Evolutionary conservation across 2,113 vertebrate genomes (phyloP), one percentile per base, ranked within the genome.

Genomic region (Scartelaos histophorus): DNA sequence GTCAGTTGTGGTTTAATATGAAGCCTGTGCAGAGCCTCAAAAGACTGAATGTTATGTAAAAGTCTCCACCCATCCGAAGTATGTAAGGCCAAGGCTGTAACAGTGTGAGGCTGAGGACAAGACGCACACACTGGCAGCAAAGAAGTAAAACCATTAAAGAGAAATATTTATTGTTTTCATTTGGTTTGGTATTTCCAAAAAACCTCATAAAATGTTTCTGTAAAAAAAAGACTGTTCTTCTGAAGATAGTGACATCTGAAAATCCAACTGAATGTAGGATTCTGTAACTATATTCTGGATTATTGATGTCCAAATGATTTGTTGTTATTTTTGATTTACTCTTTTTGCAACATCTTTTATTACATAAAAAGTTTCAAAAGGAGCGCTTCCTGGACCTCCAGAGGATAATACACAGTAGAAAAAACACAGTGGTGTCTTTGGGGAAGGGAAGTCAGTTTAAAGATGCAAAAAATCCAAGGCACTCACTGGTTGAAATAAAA

Each of bases 121-220:
- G 69, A 79, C 68, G 73, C 51, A 74, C 53, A 66, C 51, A 54
- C 19, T 66, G 7, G 65, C 70, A 77, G 77, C 58, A 76, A 83
- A 87, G 72, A 80, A 77, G 69, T 43, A 57, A 79, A 78, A 72
- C 43, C 58, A 61, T 81, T 64, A 77, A 79, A 79, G 75, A 75
- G 78, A 82, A 87, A 85, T 78, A 80, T 84, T 80, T 73, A 78
- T 84, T 82, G 70, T 81, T 74, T 81, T 78, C 29, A 74, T 73
- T 82, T 11, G 22, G 22, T 11, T 25, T 24, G 51, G 51, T 54
- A 21, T 54, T 54, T 54, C 51, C 7, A 54, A n/a, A 19, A n/a
- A 54, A n/a, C 9, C 16, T 19, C 49, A 4, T 19, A 51, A 51
- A 16, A 51, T 51, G 49, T 17, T 51, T 17, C 19, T 17, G 49